Evolutionary conservation across 2,113 vertebrate genomes (phyloP).

Genomic region (Neotoma lepida): DNA sequence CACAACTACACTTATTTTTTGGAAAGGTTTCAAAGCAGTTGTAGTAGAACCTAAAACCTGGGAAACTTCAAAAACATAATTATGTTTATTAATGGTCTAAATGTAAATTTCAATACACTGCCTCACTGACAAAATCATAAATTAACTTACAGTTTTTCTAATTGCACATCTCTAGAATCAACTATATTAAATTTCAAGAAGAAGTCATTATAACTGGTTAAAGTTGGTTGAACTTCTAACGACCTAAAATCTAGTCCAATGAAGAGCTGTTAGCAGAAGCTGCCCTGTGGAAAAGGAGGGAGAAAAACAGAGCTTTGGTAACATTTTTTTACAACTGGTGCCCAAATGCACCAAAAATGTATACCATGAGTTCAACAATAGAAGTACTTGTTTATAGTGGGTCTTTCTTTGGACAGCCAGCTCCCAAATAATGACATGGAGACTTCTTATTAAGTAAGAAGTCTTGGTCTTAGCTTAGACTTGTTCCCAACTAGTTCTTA

Average conservation of each 20-base stretch:
- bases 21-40: conserved; percentile 51
- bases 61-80: conserved; percentile 42
- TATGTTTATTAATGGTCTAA: neutral
- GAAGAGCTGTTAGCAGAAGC: neutral
- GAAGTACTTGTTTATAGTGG: neutral
- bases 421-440: neutral
- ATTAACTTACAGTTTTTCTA: conserved; percentile 52
- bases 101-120: conserved; percentile 39
- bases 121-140: conserved; percentile 32
- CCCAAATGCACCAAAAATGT: conserved; percentile 39
- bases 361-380: neutral
- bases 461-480: neutral
- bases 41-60: conserved; percentile 34
- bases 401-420: neutral
- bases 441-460: neutral
- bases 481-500: neutral
- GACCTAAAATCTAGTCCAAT: conserved; percentile 62
- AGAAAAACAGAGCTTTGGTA: neutral
- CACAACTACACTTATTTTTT: conserved; percentile 32
- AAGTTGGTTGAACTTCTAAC: conserved; percentile 58
- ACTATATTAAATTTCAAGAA: conserved; percentile 56
- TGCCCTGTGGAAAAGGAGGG: neutral
- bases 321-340: conserved; percentile 2
- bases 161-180: neutral
- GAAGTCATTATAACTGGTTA: conserved; percentile 55